Conservation (phyloP, 2,113 vertebrate genomes). For the Ornithorhynchus anatinus region DNA sequence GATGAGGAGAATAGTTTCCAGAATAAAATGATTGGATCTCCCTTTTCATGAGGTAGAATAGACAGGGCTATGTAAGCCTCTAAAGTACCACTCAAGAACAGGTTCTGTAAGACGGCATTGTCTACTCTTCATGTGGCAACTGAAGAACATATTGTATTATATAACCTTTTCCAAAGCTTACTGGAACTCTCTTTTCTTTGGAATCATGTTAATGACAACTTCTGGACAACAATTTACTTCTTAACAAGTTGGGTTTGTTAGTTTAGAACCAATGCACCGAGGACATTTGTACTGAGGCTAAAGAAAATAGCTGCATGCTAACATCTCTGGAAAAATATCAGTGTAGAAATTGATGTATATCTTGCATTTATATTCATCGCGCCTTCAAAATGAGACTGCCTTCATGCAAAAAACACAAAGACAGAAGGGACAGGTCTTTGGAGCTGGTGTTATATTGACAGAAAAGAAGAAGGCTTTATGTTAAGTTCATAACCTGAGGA, state of each 20-base stretch:
- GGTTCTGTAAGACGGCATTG: constrained; percentile 46
- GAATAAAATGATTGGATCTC: constrained; percentile 65
- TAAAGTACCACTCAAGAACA: constrained; percentile 63
- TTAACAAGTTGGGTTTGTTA: constrained; percentile 48
- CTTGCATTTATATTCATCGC: constrained; percentile 29
- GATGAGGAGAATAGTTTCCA: constrained; percentile 61
- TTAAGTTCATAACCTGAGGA: constrained; percentile 22
- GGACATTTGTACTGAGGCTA: constrained; percentile 48
- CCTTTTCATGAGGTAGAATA: constrained; percentile 60
- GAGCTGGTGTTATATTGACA: constrained; percentile 37
- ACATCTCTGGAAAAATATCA: constrained; percentile 29
- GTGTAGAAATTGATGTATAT: constrained; percentile 15
- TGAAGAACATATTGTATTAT: constrained; percentile 58
- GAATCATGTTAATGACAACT: constrained; percentile 40
- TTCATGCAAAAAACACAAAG: constrained; percentile 43
- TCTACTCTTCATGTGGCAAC: constrained; percentile 32
- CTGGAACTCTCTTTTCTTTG: constrained; percentile 28
- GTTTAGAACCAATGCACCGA: constrained; percentile 42
- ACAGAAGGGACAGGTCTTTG: constrained; percentile 29
- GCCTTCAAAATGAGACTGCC: constrained; percentile 18
- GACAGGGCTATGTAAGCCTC: constrained; percentile 56
- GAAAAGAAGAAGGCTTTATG: constrained; percentile 33
- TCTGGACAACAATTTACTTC: constrained; percentile 47
- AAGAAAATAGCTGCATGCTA: constrained; percentile 38
- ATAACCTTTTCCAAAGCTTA: constrained; percentile 49